Percentiles rank a stretch among this genome's conserved stretches.
These are phyloP conservation scores for Punctoribates punctum DNA, from an alignment of 2,888 invertebrate species.

Conservation along the genomic window DNA sequence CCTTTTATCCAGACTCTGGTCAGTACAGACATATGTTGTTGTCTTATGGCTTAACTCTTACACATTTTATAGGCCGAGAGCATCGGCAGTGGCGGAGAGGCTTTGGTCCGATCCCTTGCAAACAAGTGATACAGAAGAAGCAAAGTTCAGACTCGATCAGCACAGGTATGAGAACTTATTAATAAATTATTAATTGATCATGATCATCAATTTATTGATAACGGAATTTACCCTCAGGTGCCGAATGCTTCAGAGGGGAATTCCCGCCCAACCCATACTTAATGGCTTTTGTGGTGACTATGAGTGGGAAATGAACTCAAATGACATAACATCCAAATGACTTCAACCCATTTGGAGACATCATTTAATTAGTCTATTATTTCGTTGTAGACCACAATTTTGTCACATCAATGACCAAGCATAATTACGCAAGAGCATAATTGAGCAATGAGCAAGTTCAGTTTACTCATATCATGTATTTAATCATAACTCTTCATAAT, in stretches of 20 bases:
- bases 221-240: conserved; percentile 63
- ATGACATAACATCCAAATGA: neutral
- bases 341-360: too few species aligned
- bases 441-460: too few species aligned
- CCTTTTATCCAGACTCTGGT: conserved; percentile 65
- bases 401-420: too few species aligned
- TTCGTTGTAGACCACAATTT: too few species aligned
- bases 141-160: conserved; percentile 53
- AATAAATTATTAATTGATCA: neutral
- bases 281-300: conserved; percentile 52
- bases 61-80: conserved; percentile 63
- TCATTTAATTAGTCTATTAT: too few species aligned
- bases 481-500: too few species aligned
- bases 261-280: conserved; percentile 51
- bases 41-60: too few species aligned
- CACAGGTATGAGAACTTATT: conserved; percentile 61
- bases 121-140: conserved; percentile 55
- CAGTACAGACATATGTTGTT: conserved; percentile 44
- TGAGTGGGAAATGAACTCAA: conserved; percentile 46
- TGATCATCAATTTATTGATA: neutral
- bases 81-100: conserved; percentile 77
- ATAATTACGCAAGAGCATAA: too few species aligned
- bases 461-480: too few species aligned
- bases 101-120: conserved; percentile 64
- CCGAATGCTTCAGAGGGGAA: conserved; percentile 60